Evolutionary conservation across 2,797 vertebrate species (phyloP), one percentile per base, ranked within the genome.

Genomic region (Mus minutoides): DNA sequence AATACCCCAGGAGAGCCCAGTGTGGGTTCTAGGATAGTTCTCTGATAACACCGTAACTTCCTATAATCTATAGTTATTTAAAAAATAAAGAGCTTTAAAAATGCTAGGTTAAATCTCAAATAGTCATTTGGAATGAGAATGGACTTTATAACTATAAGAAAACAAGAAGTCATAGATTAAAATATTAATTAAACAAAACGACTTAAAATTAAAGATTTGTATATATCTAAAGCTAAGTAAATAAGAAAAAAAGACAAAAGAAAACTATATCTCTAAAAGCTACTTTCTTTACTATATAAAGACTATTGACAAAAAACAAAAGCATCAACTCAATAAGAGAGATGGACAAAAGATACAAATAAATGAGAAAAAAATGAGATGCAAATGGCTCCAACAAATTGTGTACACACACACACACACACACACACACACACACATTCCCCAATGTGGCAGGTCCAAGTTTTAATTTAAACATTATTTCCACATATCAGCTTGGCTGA

Each of bases 161-260:
- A 95, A 40, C 52, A 69, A 69, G 40, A 92, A 89, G n/a, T 87
- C 67, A 83, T 6, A 93, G 29, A 85, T 22, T 16, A 46, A 77
- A 94, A 94, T 60, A 71, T 71, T 56, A 78, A 94, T 31, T 90
- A 91, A 93, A 92, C 31, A 69, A 40, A 69, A 62, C 19, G 17
- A 67, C n/a, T 9, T 71, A 92, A 90, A 94, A 84, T 91, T 83
- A 95, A 94, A 71, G 12, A 13, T 77, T 62, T 76, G 26, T 88
- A 6, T 2, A 9, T 91, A 37, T 85, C 49, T 90, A 87, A 95
- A 92, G 34, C n/a, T 24, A 91, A 92, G 60, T 79, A 52, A 24
- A 49, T 86, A 29, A 87, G 37, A 95, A 92, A 93, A 94, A 94
- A 91, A 82, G 31, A 86, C 52, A 94, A 84, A 88, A 93, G 43